Evolutionary conservation across 2,888 invertebrate species (phyloP).

Genomic region (Daptonema setosum): DNA sequence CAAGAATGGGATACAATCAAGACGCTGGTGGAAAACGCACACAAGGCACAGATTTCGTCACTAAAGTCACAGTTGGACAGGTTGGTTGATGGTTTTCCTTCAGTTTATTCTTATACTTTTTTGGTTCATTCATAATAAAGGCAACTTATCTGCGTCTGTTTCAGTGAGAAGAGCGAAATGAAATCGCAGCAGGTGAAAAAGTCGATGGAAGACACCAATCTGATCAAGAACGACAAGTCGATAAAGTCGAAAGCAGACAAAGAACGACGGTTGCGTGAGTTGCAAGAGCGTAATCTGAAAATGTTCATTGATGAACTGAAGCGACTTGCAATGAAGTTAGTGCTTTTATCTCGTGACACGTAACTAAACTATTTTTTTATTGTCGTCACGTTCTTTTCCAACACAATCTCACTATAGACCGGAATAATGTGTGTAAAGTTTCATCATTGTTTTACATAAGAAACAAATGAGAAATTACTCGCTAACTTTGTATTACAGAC

Average conservation of each 20-base stretch:
- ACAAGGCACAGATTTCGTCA: slow-evolving; percentile 64
- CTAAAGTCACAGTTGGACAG: slow-evolving; percentile 36
- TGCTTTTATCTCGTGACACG: neutral
- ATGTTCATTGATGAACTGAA: slow-evolving; percentile 26
- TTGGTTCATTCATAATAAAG: neutral
- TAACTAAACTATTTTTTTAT: neutral
- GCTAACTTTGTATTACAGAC: too few relatives aligned
- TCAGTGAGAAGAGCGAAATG: slow-evolving; percentile 67
- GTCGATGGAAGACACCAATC: slow-evolving; percentile 86
- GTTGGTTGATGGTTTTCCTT: neutral
- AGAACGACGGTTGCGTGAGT: slow-evolving; percentile 65
- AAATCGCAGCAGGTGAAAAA: slow-evolving; percentile 79
- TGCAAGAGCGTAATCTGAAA: slow-evolving; percentile 50
- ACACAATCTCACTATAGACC: too few relatives aligned
- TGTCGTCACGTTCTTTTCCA: neutral
- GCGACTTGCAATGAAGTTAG: slow-evolving; percentile 19
- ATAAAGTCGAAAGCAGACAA: slow-evolving; percentile 75
- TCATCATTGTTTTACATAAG: neutral
- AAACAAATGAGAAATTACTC: too few relatives aligned
- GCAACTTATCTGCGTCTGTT: neutral
- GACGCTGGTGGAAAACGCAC: slow-evolving; percentile 59
- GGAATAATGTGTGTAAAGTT: too few relatives aligned
- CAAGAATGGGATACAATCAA: slow-evolving; percentile 39
- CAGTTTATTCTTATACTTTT: neutral
- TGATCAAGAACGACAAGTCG: slow-evolving; percentile 72